Evolutionary conservation across 2,797 vertebrate species (phyloP).

Genomic region (Thaleichthys pacificus): DNA sequence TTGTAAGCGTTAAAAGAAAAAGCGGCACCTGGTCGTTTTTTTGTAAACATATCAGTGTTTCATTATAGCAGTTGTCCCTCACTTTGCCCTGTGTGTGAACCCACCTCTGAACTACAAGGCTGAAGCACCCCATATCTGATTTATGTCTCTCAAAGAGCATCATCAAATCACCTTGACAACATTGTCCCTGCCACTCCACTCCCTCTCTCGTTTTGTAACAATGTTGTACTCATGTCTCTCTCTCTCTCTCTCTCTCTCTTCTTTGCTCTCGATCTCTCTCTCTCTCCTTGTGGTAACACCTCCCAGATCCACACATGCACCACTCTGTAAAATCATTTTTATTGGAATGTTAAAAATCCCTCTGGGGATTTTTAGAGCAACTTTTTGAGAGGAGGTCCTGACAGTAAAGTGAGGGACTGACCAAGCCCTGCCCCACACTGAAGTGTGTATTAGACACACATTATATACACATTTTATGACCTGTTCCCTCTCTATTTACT

Average conservation of each 20-base stretch:
- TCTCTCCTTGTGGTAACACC: slow-evolving; percentile 22
- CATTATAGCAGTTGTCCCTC: slow-evolving; percentile 6
- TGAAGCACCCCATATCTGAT: slow-evolving; percentile 33
- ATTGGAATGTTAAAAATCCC: slow-evolving; percentile 76
- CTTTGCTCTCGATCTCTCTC: not conserved
- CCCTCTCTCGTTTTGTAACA: slow-evolving; percentile 25
- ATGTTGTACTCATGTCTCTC: slow-evolving; percentile 38
- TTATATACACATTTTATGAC: too few species aligned
- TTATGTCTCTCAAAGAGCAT: slow-evolving; percentile 41
- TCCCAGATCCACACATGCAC: slow-evolving; percentile 26
- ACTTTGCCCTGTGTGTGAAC: slow-evolving; percentile 19
- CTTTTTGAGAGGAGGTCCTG: slow-evolving; percentile 37
- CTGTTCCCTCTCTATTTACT: too few species aligned
- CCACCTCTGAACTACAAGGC: slow-evolving; percentile 5
- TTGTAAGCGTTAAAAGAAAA: too few species aligned
- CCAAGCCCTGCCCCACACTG: not conserved
- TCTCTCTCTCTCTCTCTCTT: too few species aligned
- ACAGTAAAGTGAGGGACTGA: slow-evolving; percentile 36
- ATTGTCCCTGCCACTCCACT: not conserved
- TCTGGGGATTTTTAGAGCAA: slow-evolving; percentile 57
- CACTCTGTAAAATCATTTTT: slow-evolving; percentile 75
- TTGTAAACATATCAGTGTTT: too few species aligned
- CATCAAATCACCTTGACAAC: slow-evolving; percentile 14
- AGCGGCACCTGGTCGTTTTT: too few species aligned
- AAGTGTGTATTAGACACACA: too few species aligned